Base-by-base conservation (phyloP, 2,797 vertebrate genomes). In the Sciurus carolinensis region DNA sequence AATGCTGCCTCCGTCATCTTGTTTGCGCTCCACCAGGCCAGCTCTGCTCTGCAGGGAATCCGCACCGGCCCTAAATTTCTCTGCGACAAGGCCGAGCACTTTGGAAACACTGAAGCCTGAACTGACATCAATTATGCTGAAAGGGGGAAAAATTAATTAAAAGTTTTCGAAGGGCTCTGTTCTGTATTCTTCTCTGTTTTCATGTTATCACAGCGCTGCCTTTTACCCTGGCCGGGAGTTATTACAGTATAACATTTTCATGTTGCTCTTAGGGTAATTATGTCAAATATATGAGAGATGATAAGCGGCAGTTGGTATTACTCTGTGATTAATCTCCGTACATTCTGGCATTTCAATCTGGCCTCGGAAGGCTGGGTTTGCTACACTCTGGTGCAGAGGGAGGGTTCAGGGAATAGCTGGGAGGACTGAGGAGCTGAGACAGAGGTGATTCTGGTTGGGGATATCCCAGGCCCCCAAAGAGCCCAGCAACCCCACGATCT, bases 81-180 rank as follows among this genome's bases (percentile, higher is more conserved):
- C 11, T 94, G 90, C 95, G 84, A 79, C 0, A 36, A 98, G 97
- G 89, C 91, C 80, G 95, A 97, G 81, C 88, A 96, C 96, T 96
- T 88, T 0, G 7, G 92, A 97, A 96, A 96, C 73, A 96, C 95
- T 92, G 93, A 96, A 98, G 93, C 95, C 84, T 97, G 96, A 97
- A 96, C 90, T 96, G 97, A 96, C 93, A 97, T 96, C 97, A 98
- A 98, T 98, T 98, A 97, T 33, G 95, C 0, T 94, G 95, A 97
- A 97, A 98, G 97, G 95, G 91, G 82, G 82, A 93, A 97, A 97
- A 98, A 98, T 98, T 98, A 98, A 98, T 98, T 98, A 98, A 98
- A 98, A 98, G 95, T 98, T 98, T 98, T 97, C 91, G 28, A 90
- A 96, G 93, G 98, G 90, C 85, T 94, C 82, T 97, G 94, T 97